Conservation (phyloP, 2,888 invertebrate species). For the Steinernema carpocapsae region DNA sequence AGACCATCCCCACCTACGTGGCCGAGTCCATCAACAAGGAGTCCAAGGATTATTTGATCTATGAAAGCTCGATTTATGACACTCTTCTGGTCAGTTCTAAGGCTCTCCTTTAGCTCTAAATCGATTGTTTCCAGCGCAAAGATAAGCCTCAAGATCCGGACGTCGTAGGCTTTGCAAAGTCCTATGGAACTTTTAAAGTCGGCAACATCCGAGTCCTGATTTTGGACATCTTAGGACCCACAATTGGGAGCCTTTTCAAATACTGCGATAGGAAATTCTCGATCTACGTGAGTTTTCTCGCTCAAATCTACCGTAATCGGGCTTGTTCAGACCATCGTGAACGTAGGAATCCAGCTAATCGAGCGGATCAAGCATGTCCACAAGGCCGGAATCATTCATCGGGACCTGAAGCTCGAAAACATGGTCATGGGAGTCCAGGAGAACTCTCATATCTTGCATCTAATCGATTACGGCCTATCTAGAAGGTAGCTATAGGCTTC, state of each 20-base stretch:
- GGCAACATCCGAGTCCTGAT: conserved; percentile 27
- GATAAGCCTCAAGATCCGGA: not conserved
- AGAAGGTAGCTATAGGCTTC: not conserved
- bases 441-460: conserved; percentile 19
- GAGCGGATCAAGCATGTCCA: conserved; percentile 53
- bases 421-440: conserved; percentile 33
- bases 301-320: not conserved
- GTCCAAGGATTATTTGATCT: conserved; percentile 17
- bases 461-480: conserved; percentile 23
- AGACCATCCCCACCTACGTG: conserved; percentile 37
- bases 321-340: conserved; percentile 49
- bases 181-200: conserved; percentile 8
- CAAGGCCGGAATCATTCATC: conserved; percentile 25
- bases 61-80: conserved; percentile 11
- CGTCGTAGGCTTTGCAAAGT: conserved; percentile 8
- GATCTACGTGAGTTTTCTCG: not conserved
- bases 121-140: not conserved
- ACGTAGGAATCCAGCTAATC: conserved; percentile 54
- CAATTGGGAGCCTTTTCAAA: not conserved
- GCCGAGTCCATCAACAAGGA: conserved; percentile 24
- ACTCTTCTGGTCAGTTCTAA: not conserved
- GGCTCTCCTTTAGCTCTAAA: too few relatives aligned
- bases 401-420: conserved; percentile 17
- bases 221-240: conserved; percentile 8
- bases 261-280: conserved; percentile 31